phyloP scores from a whole-genome alignment of 2,888 invertebrate genomes.

The Mimumesa dahlbomi region DNA sequence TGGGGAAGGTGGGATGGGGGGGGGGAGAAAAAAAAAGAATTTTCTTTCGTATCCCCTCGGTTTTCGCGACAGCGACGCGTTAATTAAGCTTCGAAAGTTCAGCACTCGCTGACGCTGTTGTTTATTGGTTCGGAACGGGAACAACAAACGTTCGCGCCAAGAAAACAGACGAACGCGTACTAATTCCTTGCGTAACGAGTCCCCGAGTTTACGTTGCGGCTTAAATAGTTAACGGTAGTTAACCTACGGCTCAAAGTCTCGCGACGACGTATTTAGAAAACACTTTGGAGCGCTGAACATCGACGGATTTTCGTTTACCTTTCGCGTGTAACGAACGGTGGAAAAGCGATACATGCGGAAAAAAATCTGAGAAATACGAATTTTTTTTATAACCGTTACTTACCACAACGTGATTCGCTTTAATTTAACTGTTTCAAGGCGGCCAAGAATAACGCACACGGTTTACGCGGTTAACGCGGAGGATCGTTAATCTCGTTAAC shows the following conservation, averaged over 20 bases:
- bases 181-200: not conserved
- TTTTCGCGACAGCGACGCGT: not conserved
- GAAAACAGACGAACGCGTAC: not conserved
- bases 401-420: conserved; percentile 21
- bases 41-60: not conserved
- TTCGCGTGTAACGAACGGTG: no score
- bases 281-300: no score
- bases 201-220: not conserved
- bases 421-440: conserved; percentile 41
- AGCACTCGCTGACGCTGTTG: not conserved
- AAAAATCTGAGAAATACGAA: no score
- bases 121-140: not conserved
- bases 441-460: conserved; percentile 47
- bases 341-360: no score
- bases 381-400: not conserved
- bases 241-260: no score
- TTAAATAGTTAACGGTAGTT: no score
- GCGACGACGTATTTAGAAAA: no score
- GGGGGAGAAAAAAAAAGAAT: not conserved
- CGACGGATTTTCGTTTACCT: no score
- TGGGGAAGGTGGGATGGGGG: no score
- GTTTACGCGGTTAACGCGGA: conserved; percentile 9
- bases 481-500: conserved; percentile 36
- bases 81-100: not conserved
- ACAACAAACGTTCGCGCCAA: not conserved